phyloP scores from a whole-genome alignment of 2,113 vertebrate genomes.

The Chaetodon auriga region DNA sequence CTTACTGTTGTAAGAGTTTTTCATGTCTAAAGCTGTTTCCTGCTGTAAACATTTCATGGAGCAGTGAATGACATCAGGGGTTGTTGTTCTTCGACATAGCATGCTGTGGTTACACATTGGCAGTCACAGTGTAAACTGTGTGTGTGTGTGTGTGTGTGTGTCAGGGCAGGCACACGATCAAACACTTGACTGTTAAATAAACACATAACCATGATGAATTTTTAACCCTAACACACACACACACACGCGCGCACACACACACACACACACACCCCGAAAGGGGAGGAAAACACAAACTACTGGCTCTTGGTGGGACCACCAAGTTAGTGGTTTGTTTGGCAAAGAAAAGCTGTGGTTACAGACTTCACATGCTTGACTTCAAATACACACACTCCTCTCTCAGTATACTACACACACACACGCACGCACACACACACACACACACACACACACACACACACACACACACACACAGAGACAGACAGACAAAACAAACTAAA shows the following conservation, averaged over 20 bases:
- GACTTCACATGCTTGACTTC: not conserved
- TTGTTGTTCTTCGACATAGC: not conserved
- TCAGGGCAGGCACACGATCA: conserved; percentile 4
- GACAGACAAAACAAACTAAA: not conserved
- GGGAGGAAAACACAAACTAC: conserved; percentile 25
- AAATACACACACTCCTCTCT: not conserved
- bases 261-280: not conserved
- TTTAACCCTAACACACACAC: conserved; percentile 25
- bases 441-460: not conserved
- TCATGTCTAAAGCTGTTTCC: not conserved
- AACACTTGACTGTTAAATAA: conserved; percentile 49
- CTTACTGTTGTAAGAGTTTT: conserved; percentile 27
- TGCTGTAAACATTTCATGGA: conserved; percentile 1
- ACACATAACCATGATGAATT: conserved; percentile 46
- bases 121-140: conserved; percentile 4
- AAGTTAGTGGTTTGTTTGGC: conserved; percentile 35
- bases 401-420: not conserved
- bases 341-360: conserved; percentile 21
- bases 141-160: conserved; percentile 7
- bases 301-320: conserved; percentile 48
- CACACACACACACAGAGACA: not conserved
- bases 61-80: conserved; percentile 3
- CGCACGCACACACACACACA: not conserved
- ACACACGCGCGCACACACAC: not conserved
- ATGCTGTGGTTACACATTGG: conserved; percentile 10